These are phyloP conservation scores for Diachasmimorpha longicaudata DNA, from an alignment of 1,140 invertebrate genomes.

Conservation along the genomic window DNA sequence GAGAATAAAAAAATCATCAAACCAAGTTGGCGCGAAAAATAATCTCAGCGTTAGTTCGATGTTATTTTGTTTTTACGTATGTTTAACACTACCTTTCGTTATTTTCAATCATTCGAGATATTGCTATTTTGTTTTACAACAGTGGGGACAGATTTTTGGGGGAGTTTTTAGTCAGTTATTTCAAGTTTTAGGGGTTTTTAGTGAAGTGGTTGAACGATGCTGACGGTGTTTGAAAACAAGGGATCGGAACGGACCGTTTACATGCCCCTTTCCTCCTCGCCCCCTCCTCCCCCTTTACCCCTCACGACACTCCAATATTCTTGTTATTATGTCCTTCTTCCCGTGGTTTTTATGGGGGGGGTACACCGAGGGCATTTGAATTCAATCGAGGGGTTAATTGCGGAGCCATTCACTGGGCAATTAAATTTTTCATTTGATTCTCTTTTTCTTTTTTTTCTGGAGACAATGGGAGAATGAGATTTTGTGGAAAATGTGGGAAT, in stretches of 20 bases:
- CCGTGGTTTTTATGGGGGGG: background rate
- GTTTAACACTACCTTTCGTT: background rate
- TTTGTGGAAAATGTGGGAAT: too few relatives aligned
- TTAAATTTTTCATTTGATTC: too few relatives aligned
- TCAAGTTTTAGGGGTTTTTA: background rate
- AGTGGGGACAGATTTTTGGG: background rate
- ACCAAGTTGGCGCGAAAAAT: conserved; percentile 39
- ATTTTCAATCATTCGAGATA: background rate
- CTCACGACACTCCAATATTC: background rate
- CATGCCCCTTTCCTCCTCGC: background rate
- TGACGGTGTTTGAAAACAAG: conserved; percentile 28
- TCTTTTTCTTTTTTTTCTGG: too few relatives aligned
- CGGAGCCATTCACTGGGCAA: too few relatives aligned
- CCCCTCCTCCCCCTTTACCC: background rate
- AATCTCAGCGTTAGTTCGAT: conserved; percentile 41
- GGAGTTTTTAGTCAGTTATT: background rate
- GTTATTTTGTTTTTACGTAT: background rate
- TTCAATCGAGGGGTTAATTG: too few relatives aligned
- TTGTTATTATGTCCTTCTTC: background rate
- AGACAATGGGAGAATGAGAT: too few relatives aligned
- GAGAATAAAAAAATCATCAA: background rate
- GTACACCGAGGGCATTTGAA: too few relatives aligned
- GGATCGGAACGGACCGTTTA: conserved; percentile 23
- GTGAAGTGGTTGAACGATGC: background rate
- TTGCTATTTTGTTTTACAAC: background rate